Conservation (phyloP, 2,888 invertebrate genomes). For the Agriotes lineatus region DNA sequence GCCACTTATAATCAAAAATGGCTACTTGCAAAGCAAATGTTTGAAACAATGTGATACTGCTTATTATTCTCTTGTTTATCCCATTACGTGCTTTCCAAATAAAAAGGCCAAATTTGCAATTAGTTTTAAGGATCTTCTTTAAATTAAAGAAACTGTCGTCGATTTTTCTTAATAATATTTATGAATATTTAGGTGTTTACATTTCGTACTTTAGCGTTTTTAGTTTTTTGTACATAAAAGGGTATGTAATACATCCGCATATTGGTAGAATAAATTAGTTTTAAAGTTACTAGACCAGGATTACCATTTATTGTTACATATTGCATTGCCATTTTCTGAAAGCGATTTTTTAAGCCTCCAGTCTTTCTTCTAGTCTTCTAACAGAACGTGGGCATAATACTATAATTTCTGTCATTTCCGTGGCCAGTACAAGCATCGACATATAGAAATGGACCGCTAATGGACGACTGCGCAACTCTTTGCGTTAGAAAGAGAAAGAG, state of each 20-base stretch:
- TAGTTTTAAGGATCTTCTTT: conserved; percentile 43
- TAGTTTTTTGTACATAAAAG: conserved; percentile 51
- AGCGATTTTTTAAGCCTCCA: conserved; percentile 9
- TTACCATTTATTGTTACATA: conserved; percentile 36
- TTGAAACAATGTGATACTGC: conserved; percentile 67
- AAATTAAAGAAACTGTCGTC: conserved; percentile 36
- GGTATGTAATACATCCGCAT: conserved; percentile 42
- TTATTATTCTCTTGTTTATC: conserved; percentile 58
- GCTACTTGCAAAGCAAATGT: conserved; percentile 63
- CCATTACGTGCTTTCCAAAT: conserved; percentile 59
- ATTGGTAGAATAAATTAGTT: conserved; percentile 41
- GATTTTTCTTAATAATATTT: conserved; percentile 42
- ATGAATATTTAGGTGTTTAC: conserved; percentile 40
- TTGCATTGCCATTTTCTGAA: conserved; percentile 35
- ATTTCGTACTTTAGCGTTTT: conserved; percentile 55
- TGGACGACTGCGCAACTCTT: too few relatives aligned
- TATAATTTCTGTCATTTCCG: conserved; percentile 24
- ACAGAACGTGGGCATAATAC: conserved; percentile 22
- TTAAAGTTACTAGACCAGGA: conserved; percentile 37
- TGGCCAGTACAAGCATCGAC: conserved; percentile 40
- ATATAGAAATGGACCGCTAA: too few relatives aligned
- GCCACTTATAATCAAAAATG: conserved; percentile 58
- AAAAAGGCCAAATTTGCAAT: conserved; percentile 62
- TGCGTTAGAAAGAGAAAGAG: too few relatives aligned
- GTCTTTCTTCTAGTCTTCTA: conserved; percentile 42